Evolutionary conservation across 2,113 vertebrate genomes (phyloP).

Genomic region (Myotis brandtii): DNA sequence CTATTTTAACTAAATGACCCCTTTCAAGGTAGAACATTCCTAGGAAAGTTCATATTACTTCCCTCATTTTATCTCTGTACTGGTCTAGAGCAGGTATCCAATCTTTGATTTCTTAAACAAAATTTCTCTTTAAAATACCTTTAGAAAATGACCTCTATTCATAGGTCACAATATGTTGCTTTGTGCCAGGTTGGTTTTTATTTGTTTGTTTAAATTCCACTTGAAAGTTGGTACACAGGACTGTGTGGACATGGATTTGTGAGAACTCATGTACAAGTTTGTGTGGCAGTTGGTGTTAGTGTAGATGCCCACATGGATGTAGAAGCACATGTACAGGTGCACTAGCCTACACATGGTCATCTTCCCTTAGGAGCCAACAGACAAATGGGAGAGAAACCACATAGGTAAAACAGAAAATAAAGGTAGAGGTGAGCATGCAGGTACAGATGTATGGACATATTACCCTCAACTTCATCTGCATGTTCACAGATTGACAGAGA

Average conservation of each 20-base stretch:
- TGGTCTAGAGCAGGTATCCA: neutral
- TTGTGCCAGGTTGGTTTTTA: neutral
- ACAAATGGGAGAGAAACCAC: neutral
- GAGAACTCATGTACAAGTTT: neutral
- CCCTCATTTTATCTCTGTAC: neutral
- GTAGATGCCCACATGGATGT: neutral
- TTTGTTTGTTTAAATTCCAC: neutral
- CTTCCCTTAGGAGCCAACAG: neutral
- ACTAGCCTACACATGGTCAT: no score
- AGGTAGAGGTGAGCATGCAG: neutral
- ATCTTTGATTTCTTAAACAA: neutral
- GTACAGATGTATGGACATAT: neutral
- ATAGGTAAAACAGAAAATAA: neutral
- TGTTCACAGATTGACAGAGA: neutral
- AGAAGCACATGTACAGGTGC: neutral
- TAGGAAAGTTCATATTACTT: neutral
- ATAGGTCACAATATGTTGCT: neutral
- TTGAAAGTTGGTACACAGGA: neutral
- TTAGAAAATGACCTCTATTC: neutral
- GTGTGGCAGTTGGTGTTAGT: neutral
- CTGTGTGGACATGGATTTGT: neutral
- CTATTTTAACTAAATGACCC: neutral
- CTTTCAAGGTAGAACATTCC: neutral
- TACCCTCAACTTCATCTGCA: neutral
- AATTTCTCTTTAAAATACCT: constrained; percentile 9